Percentiles rank a stretch among this genome's conserved stretches.
These are phyloP conservation scores for Sylvia atricapilla DNA, from an alignment of 2,113 vertebrate genomes.

Conservation along the genomic window DNA sequence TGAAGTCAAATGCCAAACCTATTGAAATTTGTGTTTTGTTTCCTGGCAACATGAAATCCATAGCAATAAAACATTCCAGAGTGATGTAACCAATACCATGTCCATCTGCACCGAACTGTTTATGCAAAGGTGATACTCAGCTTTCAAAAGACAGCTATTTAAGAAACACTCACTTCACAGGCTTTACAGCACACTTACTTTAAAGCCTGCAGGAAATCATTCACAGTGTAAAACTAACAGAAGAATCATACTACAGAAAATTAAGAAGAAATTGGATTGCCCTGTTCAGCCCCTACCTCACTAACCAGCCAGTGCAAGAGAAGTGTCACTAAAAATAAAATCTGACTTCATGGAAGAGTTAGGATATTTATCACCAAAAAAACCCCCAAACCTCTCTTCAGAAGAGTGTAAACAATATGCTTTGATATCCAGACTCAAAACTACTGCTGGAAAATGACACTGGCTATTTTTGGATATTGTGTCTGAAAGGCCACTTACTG, in stretches of 20 bases:
- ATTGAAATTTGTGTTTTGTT: conserved; percentile 61
- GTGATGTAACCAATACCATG: conserved; percentile 38
- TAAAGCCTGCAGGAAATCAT: background rate
- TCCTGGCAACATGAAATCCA: conserved; percentile 51
- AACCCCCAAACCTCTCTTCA: background rate
- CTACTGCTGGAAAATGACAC: background rate
- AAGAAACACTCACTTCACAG: background rate
- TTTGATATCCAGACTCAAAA: background rate
- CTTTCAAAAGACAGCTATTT: conserved; percentile 18
- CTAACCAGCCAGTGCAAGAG: background rate
- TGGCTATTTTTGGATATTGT: background rate
- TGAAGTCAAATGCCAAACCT: conserved; percentile 57
- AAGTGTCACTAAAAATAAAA: background rate
- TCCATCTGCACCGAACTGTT: conserved; percentile 40
- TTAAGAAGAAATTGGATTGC: background rate
- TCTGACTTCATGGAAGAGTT: background rate
- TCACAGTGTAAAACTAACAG: background rate
- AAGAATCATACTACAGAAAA: background rate
- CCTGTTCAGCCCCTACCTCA: background rate
- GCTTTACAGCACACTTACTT: background rate
- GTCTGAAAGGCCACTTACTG: background rate
- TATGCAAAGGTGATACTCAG: conserved; percentile 46
- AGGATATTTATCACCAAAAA: background rate
- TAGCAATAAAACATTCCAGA: conserved; percentile 64
- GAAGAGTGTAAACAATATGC: background rate